Evolutionary conservation across 2,797 vertebrate genomes (phyloP), one percentile per base, ranked within the genome.

Genomic region (Avahi laniger): DNA sequence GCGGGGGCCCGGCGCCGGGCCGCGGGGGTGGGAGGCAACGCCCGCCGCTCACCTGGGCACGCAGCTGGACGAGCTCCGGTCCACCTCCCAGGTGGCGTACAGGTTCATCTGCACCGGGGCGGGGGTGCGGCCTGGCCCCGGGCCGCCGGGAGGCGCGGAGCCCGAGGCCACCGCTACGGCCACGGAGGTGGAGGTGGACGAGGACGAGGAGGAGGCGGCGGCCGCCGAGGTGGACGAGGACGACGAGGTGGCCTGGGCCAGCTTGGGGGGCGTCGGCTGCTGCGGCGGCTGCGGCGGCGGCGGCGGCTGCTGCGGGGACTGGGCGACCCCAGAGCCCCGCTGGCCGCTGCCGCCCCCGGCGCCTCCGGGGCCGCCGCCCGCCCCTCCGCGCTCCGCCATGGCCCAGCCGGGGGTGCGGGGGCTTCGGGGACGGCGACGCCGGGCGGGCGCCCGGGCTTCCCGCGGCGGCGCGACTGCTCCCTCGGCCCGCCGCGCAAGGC

Each of bases 41-140:
- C 70, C 67, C 79, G 76, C 72, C 24, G 33, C 98, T 97, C 99
- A 99, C 99, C 99, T 99, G 95, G 99, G 99, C 98, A 99, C 99
- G 96, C 99, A 99, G 99, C 99, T 99, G 97, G 99, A 99, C 15
- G 99, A 99, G 90, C 99, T 99, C 85, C 99, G 99, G 98, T 99
- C 99, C 98, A 99, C 99, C 97, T 99, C 99, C 99, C 99, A 99
- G 97, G 99, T 99, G 52, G 99, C 99, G 98, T 99, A 99, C 97
- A 99, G 99, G 99, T 99, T 99, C 99, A 99, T 99, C 97, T 99
- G 99, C 93, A 99, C 99, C 57, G 99, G 99, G 18, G 97, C 99
- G 99, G 98, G 98, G 98, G 96, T 97, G 88, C 97, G 97, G 90
- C 97, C 96, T 96, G 99, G 99, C 98, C 98, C 98, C 98, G 98